These are phyloP conservation scores for Bombus confusus DNA, from an alignment of 1,140 invertebrate genomes.

Conservation along the genomic window DNA sequence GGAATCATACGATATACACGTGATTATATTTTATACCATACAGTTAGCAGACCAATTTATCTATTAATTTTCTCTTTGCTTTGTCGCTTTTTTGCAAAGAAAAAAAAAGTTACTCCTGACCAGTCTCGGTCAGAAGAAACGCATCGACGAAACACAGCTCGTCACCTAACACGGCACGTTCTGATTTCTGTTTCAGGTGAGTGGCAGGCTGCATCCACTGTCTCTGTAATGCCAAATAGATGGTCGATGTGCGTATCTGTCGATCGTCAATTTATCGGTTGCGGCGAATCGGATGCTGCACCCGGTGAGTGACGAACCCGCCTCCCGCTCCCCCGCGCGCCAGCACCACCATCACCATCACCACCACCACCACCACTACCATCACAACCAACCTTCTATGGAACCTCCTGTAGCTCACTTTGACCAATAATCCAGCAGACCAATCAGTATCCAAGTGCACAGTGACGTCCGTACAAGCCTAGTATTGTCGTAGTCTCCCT, in stretches of 20 bases:
- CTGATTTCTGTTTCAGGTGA: slow-evolving; percentile 80
- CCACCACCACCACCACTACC: slow-evolving; percentile 3
- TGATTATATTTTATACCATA: background rate
- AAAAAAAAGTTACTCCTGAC: background rate
- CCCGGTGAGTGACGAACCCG: slow-evolving; percentile 82
- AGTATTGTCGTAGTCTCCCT: slow-evolving; percentile 58
- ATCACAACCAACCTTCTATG: slow-evolving; percentile 49
- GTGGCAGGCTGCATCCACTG: slow-evolving; percentile 81
- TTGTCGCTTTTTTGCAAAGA: background rate
- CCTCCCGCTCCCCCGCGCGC: slow-evolving; percentile 40
- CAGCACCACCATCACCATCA: slow-evolving; percentile 6
- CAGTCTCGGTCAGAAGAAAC: background rate
- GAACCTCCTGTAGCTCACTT: slow-evolving; percentile 80
- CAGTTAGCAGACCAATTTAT: background rate
- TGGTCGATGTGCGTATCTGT: slow-evolving; percentile 81
- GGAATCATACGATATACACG: background rate
- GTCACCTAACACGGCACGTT: slow-evolving; percentile 30
- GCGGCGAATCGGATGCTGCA: slow-evolving; percentile 82
- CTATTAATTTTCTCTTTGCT: background rate
- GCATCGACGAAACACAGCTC: background rate
- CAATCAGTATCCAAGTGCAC: slow-evolving; percentile 69
- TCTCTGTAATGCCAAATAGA: slow-evolving; percentile 83
- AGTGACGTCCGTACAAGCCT: slow-evolving; percentile 66
- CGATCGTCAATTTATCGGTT: slow-evolving; percentile 82
- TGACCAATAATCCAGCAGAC: slow-evolving; percentile 71